phyloP scores from a whole-genome alignment of 2,888 invertebrate species.

The Bombyx huttoni region DNA sequence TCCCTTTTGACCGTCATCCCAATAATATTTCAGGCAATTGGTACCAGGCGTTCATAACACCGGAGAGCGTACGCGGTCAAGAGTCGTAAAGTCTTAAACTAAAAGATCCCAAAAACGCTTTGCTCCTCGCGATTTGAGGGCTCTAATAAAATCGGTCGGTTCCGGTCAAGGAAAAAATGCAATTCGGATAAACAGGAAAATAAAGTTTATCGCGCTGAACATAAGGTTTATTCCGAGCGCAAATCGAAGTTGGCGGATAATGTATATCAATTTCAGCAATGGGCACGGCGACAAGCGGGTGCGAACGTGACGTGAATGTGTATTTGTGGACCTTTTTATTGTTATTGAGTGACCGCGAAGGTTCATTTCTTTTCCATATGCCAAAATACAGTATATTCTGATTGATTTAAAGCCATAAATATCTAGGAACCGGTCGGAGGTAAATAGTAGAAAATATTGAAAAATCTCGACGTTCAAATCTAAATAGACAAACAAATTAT shows the following conservation, averaged over 20 bases:
- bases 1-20: slow-evolving; percentile 33
- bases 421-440: not conserved
- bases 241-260: slow-evolving; percentile 24
- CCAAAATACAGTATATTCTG: not conserved
- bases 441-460: too few relatives aligned
- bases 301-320: slow-evolving; percentile 57
- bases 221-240: slow-evolving; percentile 15
- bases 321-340: slow-evolving; percentile 52
- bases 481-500: too few relatives aligned
- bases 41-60: slow-evolving; percentile 48
- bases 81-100: slow-evolving; percentile 22
- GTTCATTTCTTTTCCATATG: not conserved
- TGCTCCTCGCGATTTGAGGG: not conserved
- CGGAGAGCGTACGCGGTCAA: slow-evolving; percentile 44
- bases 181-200: slow-evolving; percentile 10
- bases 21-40: slow-evolving; percentile 60
- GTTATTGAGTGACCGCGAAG: slow-evolving; percentile 51
- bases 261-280: slow-evolving; percentile 68
- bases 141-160: slow-evolving; percentile 1
- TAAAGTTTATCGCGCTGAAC: slow-evolving; percentile 17
- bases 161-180: not conserved
- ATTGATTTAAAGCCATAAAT: not conserved
- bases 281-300: slow-evolving; percentile 51
- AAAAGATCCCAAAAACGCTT: not conserved
- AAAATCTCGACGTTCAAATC: too few relatives aligned